phyloP scores from a whole-genome alignment of 2,888 invertebrate genomes.

The Hydropsyche betteni region DNA sequence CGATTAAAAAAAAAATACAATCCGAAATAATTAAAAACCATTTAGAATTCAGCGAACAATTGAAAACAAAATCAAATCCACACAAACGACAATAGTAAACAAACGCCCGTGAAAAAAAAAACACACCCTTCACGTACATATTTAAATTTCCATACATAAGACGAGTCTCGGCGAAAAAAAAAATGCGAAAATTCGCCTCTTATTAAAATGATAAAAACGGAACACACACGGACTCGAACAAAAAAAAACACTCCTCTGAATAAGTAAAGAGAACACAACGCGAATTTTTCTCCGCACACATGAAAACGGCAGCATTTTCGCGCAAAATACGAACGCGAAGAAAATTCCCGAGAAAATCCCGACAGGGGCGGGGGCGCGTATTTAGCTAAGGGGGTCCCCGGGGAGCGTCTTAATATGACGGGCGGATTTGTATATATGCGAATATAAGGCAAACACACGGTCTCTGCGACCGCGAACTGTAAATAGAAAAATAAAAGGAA shows the following conservation, averaged over 20 bases:
- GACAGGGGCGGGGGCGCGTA: constrained; percentile 20
- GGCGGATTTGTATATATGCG: constrained; percentile 45
- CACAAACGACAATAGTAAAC: too few relatives aligned
- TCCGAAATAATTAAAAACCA: too few relatives aligned
- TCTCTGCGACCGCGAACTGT: constrained; percentile 35
- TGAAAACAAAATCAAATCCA: too few relatives aligned
- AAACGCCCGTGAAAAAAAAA: too few relatives aligned
- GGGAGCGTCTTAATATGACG: constrained; percentile 45
- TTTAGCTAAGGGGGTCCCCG: constrained; percentile 40
- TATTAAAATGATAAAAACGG: constrained; percentile 32
- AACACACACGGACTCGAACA: constrained; percentile 21
- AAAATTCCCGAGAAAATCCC: constrained; percentile 10
- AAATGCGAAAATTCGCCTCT: too few relatives aligned
- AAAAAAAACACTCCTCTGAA: constrained; percentile 43
- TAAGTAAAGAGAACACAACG: constrained; percentile 44
- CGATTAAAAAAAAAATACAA: too few relatives aligned
- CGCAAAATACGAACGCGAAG: background rate
- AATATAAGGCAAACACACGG: constrained; percentile 47
- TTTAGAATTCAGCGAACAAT: too few relatives aligned
- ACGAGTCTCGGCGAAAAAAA: too few relatives aligned
- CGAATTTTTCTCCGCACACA: too few relatives aligned
- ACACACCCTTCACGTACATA: too few relatives aligned
- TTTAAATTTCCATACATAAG: too few relatives aligned
- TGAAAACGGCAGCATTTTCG: too few relatives aligned
- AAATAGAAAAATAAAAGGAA: constrained; percentile 36